Conservation (phyloP, 2,113 vertebrate species). For the Rostratula benghalensis region DNA sequence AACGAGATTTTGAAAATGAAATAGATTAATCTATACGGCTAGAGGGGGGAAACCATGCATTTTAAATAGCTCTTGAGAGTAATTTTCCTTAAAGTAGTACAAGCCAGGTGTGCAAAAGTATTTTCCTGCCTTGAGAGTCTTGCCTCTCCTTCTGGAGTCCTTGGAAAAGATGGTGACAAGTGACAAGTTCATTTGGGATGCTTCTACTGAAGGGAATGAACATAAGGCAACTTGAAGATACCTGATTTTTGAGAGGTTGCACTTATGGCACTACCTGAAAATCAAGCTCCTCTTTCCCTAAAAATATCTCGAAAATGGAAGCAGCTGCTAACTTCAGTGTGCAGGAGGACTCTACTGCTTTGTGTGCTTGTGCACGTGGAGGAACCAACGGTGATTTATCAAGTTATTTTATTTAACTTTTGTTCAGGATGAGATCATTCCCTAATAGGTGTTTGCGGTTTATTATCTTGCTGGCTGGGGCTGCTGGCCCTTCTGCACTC, state of each 20-base stretch:
- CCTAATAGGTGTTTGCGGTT: constrained; percentile 21
- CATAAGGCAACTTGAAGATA: neutral
- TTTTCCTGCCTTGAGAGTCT: constrained; percentile 37
- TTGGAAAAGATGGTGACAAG: constrained; percentile 54
- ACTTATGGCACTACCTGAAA: neutral
- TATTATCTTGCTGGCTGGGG: neutral
- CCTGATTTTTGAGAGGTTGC: constrained; percentile 1
- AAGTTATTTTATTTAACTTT: constrained; percentile 41
- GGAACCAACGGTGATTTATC: neutral
- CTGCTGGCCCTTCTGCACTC: neutral
- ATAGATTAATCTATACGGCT: constrained; percentile 69
- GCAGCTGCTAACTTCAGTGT: neutral
- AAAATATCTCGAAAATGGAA: neutral
- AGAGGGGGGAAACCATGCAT: constrained; percentile 38
- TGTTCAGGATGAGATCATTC: constrained; percentile 40
- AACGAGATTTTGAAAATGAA: constrained; percentile 62
- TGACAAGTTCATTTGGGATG: constrained; percentile 37
- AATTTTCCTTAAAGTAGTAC: constrained; percentile 57
- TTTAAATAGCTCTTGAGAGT: constrained; percentile 56
- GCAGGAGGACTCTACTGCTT: neutral
- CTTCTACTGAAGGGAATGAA: neutral
- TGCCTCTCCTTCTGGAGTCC: constrained; percentile 36
- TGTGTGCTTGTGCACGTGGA: neutral
- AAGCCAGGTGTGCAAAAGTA: constrained; percentile 61
- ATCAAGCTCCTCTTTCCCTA: neutral